Evolutionary conservation across 1,140 invertebrate genomes (phyloP).

Genomic region (Cardiocondyla obscurior): DNA sequence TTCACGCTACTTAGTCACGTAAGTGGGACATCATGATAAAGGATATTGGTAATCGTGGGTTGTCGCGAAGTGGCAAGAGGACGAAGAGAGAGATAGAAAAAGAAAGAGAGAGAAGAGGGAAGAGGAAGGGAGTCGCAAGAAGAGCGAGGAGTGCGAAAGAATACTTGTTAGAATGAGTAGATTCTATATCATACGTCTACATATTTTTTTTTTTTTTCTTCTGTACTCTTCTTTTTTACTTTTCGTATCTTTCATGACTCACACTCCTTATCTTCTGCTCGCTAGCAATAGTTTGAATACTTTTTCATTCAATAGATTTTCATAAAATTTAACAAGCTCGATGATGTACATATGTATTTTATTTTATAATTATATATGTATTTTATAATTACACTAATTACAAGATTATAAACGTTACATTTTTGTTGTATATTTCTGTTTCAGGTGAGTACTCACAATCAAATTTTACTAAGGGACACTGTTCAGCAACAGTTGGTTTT

Average conservation of each 20-base stretch:
- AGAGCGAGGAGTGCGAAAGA: slow-evolving; percentile 38
- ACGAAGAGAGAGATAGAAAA: neutral
- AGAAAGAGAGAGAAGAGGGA: slow-evolving; percentile 7
- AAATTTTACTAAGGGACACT: neutral
- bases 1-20: slow-evolving; percentile 42
- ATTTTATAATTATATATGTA: too few relatives aligned
- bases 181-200: slow-evolving; percentile 61
- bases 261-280: neutral
- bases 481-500: neutral
- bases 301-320: neutral
- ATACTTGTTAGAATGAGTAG: slow-evolving; percentile 48
- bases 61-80: slow-evolving; percentile 48
- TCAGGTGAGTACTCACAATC: slow-evolving; percentile 20
- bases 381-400: neutral
- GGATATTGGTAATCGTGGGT: slow-evolving; percentile 47
- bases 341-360: neutral
- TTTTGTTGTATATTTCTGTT: slow-evolving; percentile 22
- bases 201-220: neutral
- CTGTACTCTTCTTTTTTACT: slow-evolving; percentile 14
- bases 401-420: neutral
- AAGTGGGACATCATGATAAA: slow-evolving; percentile 53
- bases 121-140: slow-evolving; percentile 4
- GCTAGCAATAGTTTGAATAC: neutral
- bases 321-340: neutral
- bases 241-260: neutral